Percentiles rank a stretch among this genome's conserved stretches.
These are phyloP conservation scores for Magallana ariakensis DNA, from an alignment of 1,140 invertebrate genomes.

Conservation along the genomic window DNA sequence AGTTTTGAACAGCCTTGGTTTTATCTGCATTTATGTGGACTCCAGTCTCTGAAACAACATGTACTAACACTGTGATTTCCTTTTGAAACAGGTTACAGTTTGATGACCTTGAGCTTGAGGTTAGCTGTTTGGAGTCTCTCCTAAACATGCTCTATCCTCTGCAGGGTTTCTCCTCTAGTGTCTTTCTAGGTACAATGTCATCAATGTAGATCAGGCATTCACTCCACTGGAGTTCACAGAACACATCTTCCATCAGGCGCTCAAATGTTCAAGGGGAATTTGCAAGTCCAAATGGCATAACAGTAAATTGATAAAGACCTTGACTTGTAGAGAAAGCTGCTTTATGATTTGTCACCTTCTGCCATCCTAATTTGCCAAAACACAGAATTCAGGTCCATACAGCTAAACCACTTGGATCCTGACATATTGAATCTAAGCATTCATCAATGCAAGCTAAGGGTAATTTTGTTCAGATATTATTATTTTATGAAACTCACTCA, in stretches of 20 bases:
- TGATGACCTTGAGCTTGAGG: slow-evolving; percentile 13
- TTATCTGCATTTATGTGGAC: slow-evolving; percentile 40
- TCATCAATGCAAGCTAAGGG: background rate
- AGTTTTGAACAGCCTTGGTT: slow-evolving; percentile 8
- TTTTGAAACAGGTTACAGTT: slow-evolving; percentile 40
- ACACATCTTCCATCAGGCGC: slow-evolving; percentile 9
- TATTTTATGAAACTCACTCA: no score
- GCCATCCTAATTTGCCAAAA: slow-evolving; percentile 33
- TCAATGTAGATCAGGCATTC: slow-evolving; percentile 30
- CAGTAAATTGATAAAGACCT: slow-evolving; percentile 35
- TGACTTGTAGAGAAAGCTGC: slow-evolving; percentile 39
- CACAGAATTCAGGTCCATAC: background rate
- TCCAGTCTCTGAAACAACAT: slow-evolving; percentile 45
- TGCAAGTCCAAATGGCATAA: slow-evolving; percentile 38
- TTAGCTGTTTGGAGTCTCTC: background rate
- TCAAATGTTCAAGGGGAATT: slow-evolving; percentile 46
- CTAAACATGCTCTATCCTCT: background rate
- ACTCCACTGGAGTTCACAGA: background rate
- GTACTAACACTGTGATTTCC: slow-evolving; percentile 27
- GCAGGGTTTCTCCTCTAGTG: background rate
- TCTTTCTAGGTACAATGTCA: slow-evolving; percentile 28
- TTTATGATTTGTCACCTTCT: background rate
- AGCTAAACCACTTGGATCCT: background rate
- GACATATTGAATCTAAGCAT: background rate
- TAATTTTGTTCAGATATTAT: no score